These are phyloP conservation scores for Rhombomys opimus DNA, from an alignment of 2,113 vertebrate species.

Conservation along the genomic window DNA sequence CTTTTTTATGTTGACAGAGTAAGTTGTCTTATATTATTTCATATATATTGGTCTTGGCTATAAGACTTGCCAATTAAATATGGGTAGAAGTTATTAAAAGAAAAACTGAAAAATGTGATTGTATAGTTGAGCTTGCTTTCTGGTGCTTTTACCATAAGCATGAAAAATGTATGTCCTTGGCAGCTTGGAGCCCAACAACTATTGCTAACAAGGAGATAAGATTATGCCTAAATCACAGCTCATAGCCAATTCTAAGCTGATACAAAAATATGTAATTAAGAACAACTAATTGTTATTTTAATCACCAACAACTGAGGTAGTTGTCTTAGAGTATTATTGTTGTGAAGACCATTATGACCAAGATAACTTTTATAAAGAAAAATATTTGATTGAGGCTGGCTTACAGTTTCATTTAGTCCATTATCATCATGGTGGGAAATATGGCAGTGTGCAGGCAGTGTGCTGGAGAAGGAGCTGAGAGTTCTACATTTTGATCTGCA, in stretches of 20 bases:
- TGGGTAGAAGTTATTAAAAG: not conserved
- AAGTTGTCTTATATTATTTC: not conserved
- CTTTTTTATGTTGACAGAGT: not conserved
- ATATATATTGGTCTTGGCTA: not conserved
- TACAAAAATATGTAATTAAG: not conserved
- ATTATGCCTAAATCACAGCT: not conserved
- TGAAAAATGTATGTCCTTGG: not conserved
- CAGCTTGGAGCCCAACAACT: not conserved
- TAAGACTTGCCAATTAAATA: not conserved
- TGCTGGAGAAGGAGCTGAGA: too few relatives aligned
- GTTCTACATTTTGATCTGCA: too few relatives aligned
- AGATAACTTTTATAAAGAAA: too few relatives aligned
- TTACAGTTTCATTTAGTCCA: too few relatives aligned
- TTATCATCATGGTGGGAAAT: too few relatives aligned
- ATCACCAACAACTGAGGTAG: not conserved
- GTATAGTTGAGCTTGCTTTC: not conserved
- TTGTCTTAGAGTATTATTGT: too few relatives aligned
- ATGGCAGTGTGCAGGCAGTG: too few relatives aligned
- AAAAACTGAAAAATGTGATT: not conserved
- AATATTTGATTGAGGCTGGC: too few relatives aligned
- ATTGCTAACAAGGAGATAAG: not conserved
- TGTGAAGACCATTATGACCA: too few relatives aligned
- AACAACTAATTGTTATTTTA: not conserved
- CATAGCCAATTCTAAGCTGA: not conserved
- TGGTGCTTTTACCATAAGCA: not conserved